These are phyloP conservation scores for Tortrix viridana DNA, from an alignment of 2,888 invertebrate species.

Conservation along the genomic window DNA sequence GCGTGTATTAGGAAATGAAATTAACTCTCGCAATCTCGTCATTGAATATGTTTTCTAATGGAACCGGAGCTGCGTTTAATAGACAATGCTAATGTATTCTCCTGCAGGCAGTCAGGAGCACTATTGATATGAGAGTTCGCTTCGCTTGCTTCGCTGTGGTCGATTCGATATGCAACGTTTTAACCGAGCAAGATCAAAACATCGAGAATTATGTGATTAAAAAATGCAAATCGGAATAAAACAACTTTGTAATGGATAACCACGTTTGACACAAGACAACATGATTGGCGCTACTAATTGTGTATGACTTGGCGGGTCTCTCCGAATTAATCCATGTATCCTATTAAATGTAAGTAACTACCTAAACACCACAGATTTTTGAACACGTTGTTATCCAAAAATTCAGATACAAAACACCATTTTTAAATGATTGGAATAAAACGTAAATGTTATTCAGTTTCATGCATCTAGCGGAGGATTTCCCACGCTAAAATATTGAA, in stretches of 20 bases:
- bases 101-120: slow-evolving; percentile 32
- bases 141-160: slow-evolving; percentile 46
- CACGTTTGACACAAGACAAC: no score
- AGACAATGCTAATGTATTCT: slow-evolving; percentile 39
- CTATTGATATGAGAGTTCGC: slow-evolving; percentile 43
- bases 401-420: neutral
- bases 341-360: no score
- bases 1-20: slow-evolving; percentile 80
- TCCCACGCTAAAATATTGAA: slow-evolving; percentile 74
- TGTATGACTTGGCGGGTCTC: no score
- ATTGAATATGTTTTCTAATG: slow-evolving; percentile 43
- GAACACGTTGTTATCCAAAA: neutral
- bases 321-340: no score
- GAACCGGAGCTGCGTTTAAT: slow-evolving; percentile 42
- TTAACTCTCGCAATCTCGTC: slow-evolving; percentile 63
- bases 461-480: slow-evolving; percentile 49
- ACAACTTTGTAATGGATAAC: no score
- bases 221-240: neutral
- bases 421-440: slow-evolving; percentile 27
- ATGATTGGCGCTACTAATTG: no score
- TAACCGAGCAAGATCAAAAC: slow-evolving; percentile 13
- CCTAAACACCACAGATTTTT: no score
- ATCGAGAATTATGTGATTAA: neutral
- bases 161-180: slow-evolving; percentile 20
- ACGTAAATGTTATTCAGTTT: slow-evolving; percentile 33